Evolutionary conservation across 2,113 vertebrate species (phyloP).

Genomic region (Nettapus auritus): DNA sequence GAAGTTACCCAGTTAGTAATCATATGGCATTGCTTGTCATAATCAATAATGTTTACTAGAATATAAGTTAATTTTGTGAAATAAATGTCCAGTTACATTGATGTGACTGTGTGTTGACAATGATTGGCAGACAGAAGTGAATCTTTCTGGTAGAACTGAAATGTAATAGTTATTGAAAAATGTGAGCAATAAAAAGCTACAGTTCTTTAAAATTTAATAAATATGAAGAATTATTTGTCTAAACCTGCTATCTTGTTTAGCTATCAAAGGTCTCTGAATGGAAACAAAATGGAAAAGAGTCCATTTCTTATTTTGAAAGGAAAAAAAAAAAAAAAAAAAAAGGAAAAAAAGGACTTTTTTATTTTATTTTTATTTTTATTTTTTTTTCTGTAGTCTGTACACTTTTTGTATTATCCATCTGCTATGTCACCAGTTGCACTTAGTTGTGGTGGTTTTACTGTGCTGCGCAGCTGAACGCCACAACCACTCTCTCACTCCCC

Average conservation of each 20-base stretch:
- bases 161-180: conserved; percentile 39
- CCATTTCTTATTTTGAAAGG: background rate
- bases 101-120: conserved; percentile 59
- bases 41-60: conserved; percentile 50
- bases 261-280: background rate
- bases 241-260: conserved; percentile 1
- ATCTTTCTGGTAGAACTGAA: conserved; percentile 36
- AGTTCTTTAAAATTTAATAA: conserved; percentile 45
- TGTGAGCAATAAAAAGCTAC: conserved; percentile 9
- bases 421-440: background rate
- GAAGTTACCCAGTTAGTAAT: conserved; percentile 41
- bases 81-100: conserved; percentile 51
- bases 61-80: conserved; percentile 40
- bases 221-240: background rate
- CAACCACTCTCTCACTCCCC: too few relatives aligned
- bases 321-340: accelerated
- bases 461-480: too few relatives aligned
- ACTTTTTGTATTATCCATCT: background rate
- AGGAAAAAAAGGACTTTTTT: background rate
- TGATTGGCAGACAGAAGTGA: conserved; percentile 52
- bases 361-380: background rate
- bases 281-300: background rate
- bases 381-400: background rate
- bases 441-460: too few relatives aligned
- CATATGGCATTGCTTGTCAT: conserved; percentile 48